These are phyloP conservation scores for Lontra canadensis DNA, from an alignment of 2,113 vertebrate genomes.

Conservation along the genomic window DNA sequence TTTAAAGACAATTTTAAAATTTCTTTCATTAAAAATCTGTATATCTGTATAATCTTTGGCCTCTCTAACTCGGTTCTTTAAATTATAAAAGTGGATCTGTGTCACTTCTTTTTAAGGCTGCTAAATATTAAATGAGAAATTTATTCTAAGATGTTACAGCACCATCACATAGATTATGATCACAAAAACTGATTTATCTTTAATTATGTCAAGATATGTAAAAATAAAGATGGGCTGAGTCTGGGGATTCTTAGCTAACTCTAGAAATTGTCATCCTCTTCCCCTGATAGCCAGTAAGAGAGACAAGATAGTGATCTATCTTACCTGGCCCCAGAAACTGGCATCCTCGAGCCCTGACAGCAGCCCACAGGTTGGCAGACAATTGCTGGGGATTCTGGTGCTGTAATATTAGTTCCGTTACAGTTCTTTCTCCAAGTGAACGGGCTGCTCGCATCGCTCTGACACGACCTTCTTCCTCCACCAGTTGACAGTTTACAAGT, in stretches of 20 bases:
- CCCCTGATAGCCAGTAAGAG: background rate
- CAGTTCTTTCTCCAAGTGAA: conserved; percentile 88
- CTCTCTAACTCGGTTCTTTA: conserved; percentile 25
- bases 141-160: conserved; percentile 9
- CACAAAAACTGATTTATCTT: background rate
- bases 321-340: conserved; percentile 90
- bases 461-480: conserved; percentile 96
- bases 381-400: conserved; percentile 91
- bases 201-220: background rate
- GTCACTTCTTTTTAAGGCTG: background rate
- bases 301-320: background rate
- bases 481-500: conserved; percentile 96
- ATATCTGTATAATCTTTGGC: background rate
- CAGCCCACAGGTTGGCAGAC: conserved; percentile 90
- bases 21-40: background rate
- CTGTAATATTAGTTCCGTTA: conserved; percentile 88
- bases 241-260: background rate
- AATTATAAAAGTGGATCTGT: conserved; percentile 4
- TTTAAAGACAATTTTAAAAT: background rate
- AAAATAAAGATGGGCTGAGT: background rate
- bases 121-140: conserved; percentile 18
- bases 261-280: background rate
- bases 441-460: conserved; percentile 93
- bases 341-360: conserved; percentile 89
- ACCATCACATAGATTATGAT: background rate